Conservation (phyloP, 2,797 vertebrate species). For the Phoxinus dragarum region DNA sequence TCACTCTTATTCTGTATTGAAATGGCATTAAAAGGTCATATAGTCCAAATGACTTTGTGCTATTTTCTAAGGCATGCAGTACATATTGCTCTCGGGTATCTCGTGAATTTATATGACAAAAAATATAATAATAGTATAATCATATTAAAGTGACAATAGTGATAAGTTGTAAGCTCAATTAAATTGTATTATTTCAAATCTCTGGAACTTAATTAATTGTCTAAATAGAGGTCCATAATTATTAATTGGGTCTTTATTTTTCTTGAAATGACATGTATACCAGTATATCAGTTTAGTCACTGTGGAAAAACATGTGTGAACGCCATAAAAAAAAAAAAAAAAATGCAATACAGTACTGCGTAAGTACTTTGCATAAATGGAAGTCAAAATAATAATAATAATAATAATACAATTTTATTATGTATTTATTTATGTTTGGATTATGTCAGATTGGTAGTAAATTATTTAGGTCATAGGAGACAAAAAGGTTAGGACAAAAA, state of each 20-base stretch:
- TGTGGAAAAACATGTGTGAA: background rate
- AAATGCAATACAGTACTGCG: background rate
- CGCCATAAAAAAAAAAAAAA: fast-evolving
- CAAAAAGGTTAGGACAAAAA: background rate
- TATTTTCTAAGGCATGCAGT: background rate
- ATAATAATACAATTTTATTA: too few relatives aligned
- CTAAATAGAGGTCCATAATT: background rate
- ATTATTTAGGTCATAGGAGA: background rate
- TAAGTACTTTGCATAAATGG: background rate
- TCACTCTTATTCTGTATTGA: background rate
- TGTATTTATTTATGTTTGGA: background rate
- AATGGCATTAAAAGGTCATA: background rate
- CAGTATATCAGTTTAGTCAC: background rate
- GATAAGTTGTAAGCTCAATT: background rate
- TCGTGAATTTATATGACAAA: background rate
- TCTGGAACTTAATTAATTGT: background rate
- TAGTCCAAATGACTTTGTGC: background rate
- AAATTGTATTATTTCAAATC: background rate
- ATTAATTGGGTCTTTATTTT: background rate
- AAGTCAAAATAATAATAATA: background rate
- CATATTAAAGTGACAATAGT: background rate
- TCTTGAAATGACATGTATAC: background rate
- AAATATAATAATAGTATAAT: background rate
- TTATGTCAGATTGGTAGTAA: background rate
- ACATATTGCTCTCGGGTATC: background rate